A percentile compares a stretch with the other conserved stretches of the same genome.
phyloP scores from a whole-genome alignment of 2,888 invertebrate species.

The Brachynemurus nebulosus region DNA sequence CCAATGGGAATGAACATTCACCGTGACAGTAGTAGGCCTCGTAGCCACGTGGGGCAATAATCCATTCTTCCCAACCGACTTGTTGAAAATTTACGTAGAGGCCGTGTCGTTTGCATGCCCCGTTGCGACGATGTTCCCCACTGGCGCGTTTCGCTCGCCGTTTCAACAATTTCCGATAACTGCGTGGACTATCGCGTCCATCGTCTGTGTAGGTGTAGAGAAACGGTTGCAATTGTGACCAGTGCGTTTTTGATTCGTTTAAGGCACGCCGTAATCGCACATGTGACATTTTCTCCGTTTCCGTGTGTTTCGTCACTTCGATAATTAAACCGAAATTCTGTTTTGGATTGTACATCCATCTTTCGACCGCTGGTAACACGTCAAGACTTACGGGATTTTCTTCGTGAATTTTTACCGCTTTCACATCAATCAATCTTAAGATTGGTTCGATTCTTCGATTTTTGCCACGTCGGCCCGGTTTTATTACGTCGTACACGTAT shows the following conservation, averaged over 20 bases:
- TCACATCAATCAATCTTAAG: constrained; percentile 69
- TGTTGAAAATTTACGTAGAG: constrained; percentile 92
- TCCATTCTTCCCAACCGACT: constrained; percentile 99
- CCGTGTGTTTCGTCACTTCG: constrained; percentile 36
- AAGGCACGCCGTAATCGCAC: constrained; percentile 55
- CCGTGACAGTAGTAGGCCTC: constrained; percentile 95
- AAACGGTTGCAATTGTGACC: constrained; percentile 60
- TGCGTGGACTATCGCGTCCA: constrained; percentile 35
- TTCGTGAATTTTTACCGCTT: constrained; percentile 43
- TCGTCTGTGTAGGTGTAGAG: constrained; percentile 83
- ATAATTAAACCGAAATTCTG: constrained; percentile 74
- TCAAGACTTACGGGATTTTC: constrained; percentile 61
- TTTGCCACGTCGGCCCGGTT: constrained; percentile 51
- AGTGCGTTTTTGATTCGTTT: constrained; percentile 41
- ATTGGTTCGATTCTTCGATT: constrained; percentile 49
- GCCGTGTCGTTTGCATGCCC: constrained; percentile 72
- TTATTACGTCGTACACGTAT: constrained; percentile 61
- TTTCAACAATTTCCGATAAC: constrained; percentile 34
- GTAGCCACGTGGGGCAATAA: constrained; percentile 91
- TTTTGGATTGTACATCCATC: constrained; percentile 64
- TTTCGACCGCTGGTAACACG: constrained; percentile 72
- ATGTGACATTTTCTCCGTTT: constrained; percentile 42
- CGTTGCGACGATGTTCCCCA: constrained; percentile 43
- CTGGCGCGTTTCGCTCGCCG: constrained; percentile 37
- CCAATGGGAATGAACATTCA: constrained; percentile 85